Conservation (phyloP, 2,888 invertebrate genomes). For the Parnassius mnemosyne region DNA sequence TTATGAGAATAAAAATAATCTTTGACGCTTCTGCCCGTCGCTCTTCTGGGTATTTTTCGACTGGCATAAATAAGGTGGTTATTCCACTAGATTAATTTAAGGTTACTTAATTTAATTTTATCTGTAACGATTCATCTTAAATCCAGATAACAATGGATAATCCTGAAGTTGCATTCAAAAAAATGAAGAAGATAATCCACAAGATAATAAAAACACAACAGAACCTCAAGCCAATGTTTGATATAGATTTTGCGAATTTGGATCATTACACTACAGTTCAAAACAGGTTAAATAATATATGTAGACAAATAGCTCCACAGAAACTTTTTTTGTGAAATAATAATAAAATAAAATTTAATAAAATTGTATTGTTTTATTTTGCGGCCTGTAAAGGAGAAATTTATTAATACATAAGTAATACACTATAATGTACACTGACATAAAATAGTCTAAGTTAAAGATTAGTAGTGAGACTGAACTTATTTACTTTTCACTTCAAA, state of each 20-base stretch:
- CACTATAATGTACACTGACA: conserved; percentile 42
- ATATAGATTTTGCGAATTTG: conserved; percentile 58
- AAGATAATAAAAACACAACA: conserved; percentile 57
- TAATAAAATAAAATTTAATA: conserved; percentile 34
- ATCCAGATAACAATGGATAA: conserved; percentile 61
- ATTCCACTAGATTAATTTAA: too few species aligned
- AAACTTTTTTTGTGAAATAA: conserved; percentile 46
- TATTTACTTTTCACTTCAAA: conserved; percentile 56
- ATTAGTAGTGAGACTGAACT: conserved; percentile 50
- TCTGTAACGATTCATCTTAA: neutral
- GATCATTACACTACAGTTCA: conserved; percentile 48
- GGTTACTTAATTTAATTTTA: too few species aligned
- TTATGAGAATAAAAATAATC: too few species aligned
- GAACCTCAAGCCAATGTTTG: conserved; percentile 58
- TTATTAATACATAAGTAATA: conserved; percentile 54
- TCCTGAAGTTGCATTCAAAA: conserved; percentile 53
- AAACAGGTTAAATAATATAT: conserved; percentile 47
- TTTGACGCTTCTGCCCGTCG: too few species aligned
- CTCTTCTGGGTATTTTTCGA: too few species aligned
- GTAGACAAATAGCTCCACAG: conserved; percentile 59
- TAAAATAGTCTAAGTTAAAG: conserved; percentile 30
- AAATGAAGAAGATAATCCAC: conserved; percentile 55
- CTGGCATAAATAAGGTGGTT: too few species aligned
- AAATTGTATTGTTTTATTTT: conserved; percentile 61
- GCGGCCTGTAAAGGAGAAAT: conserved; percentile 53